These are phyloP conservation scores for Meriones unguiculatus DNA, from an alignment of 2,113 vertebrate species.

Conservation along the genomic window DNA sequence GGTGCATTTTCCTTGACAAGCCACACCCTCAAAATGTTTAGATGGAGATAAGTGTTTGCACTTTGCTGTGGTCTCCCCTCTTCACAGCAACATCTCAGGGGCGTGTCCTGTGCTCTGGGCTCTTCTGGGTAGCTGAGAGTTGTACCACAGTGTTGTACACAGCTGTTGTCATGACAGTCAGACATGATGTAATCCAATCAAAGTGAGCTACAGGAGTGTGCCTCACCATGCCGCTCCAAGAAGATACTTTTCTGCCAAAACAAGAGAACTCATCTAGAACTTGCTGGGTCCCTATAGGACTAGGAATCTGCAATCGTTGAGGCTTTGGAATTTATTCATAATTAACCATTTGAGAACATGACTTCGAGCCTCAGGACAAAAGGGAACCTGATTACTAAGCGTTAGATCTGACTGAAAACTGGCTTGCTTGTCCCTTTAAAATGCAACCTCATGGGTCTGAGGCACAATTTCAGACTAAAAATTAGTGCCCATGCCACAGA, in stretches of 20 bases:
- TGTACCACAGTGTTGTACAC: not conserved
- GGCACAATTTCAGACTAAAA: slow-evolving; percentile 50
- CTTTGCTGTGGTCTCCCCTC: not conserved
- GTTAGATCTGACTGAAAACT: slow-evolving; percentile 28
- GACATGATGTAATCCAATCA: slow-evolving; percentile 58
- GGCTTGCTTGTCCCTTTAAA: slow-evolving; percentile 35
- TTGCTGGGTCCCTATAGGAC: not conserved
- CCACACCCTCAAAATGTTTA: fast-evolving
- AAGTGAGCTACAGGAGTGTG: slow-evolving; percentile 30
- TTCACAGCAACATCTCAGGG: not conserved
- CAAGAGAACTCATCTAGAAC: slow-evolving; percentile 14
- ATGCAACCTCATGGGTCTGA: not conserved
- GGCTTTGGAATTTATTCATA: slow-evolving; percentile 51
- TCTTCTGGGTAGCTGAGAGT: slow-evolving; percentile 6
- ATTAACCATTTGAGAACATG: slow-evolving; percentile 16
- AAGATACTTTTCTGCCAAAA: slow-evolving; percentile 51
- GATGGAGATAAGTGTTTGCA: not conserved
- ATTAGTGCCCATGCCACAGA: slow-evolving; percentile 10
- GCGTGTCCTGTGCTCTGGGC: not conserved
- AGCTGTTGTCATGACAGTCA: slow-evolving; percentile 53
- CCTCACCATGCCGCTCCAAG: slow-evolving; percentile 15
- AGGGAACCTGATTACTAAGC: slow-evolving; percentile 39
- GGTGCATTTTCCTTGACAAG: not conserved
- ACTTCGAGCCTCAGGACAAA: not conserved
- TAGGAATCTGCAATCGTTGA: not conserved